Evolutionary conservation across 2,888 invertebrate species (phyloP).

Genomic region (Eupithecia abbreviata): DNA sequence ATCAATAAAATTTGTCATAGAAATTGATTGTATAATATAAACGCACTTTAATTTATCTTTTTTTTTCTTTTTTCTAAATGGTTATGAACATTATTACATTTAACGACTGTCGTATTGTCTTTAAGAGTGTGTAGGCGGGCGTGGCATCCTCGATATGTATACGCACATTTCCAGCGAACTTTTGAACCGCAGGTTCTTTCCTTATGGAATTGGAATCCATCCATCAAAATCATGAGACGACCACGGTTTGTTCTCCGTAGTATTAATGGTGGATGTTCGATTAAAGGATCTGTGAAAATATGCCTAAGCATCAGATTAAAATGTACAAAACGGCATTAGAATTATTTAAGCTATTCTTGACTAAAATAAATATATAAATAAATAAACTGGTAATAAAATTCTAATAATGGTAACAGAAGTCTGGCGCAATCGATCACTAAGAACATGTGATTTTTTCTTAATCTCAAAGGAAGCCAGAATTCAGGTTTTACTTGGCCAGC

Average conservation of each 20-base stretch:
- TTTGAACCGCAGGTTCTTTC: not conserved
- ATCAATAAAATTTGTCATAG: not conserved
- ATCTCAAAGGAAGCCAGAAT: not conserved
- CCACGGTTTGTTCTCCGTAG: not conserved
- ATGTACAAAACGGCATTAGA: not conserved
- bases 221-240: not conserved
- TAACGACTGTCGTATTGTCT: not conserved
- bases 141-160: not conserved
- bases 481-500: not conserved
- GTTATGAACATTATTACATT: conserved; percentile 1
- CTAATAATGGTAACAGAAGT: not conserved
- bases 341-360: not conserved
- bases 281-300: not conserved
- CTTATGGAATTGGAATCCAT: not conserved
- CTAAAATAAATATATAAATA: too few species aligned
- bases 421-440: not conserved
- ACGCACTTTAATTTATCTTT: not conserved
- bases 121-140: conserved; percentile 1
- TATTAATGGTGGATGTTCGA: not conserved
- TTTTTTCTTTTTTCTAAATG: not conserved
- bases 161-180: not conserved
- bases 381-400: not conserved
- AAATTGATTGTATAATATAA: too few species aligned
- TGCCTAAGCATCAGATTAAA: not conserved
- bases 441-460: too few species aligned